Base-by-base conservation (phyloP, 30 jellyfish, hydroid and myxozoan genomes). In the Pseudorhiza aurosa region DNA sequence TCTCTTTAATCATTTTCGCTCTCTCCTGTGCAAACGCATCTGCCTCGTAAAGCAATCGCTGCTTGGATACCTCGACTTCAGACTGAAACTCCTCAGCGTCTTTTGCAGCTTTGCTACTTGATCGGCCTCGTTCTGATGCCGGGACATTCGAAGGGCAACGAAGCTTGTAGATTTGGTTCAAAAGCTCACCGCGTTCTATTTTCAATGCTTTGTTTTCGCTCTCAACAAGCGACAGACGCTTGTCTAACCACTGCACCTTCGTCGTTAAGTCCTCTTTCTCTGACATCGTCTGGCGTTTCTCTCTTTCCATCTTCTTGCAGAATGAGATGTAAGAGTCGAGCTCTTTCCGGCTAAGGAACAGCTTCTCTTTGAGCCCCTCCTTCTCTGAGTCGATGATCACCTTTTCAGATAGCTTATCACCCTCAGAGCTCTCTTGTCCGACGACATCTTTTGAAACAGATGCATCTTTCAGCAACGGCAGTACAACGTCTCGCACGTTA, bases 11-110 rank as follows among this genome's bases (percentile, higher is more conserved):
- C 81, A 87, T 63, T 76, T 94, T 94, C 1, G 96, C 49, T 36
- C 99, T 83, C 74, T 94, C 99, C 50, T 87, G 96, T 15, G 99
- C 97, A 60, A 94, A 94, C 42, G 96, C 96, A 46, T 94, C 99
- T 19, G 99, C 97, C 72, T 94, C 99, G 90, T 94, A 87, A 27
- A 77, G 68, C 26, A 86, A 68, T 30, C 97, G 58, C 51, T 87
- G 96, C 39, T 83, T 94, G 67, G 99, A 93, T 2, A 75, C 76
- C 78, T 87, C 99, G 30, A 87, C 86, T 56, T 83, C 95, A 30
- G 97, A 56, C 39, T 83, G 96, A 37, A 77, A 83, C 45, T 75
- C 89, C 1, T 74, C 89, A 17, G 81, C 29, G 22, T 75, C 84
- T 31, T 53, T 72, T 27, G 44, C n/a, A 25, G 75, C 21, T 46